Base-by-base conservation (phyloP, 2,113 vertebrate species). In the Nymphicus hollandicus region DNA sequence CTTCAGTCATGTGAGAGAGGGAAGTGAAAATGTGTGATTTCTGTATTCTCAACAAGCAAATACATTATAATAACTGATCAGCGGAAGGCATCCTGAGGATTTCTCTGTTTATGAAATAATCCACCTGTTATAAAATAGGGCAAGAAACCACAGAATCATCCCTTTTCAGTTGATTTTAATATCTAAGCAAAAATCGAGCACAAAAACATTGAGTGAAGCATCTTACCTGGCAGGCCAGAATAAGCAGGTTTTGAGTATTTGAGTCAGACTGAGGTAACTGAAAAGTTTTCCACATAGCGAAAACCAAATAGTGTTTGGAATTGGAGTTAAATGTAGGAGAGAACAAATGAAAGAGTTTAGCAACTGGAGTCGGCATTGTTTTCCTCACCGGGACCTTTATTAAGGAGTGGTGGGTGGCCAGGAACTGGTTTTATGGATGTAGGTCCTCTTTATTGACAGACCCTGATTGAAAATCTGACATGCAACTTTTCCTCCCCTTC, bases 301-400 rank as follows among this genome's bases (percentile, higher is more conserved):
- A 70, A n/a, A 10, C 1, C 8, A 70, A 50, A 11, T 35, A 60
- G 25, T 81, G 6, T 81, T 86, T 63, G 39, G 13, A 33, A 27
- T 35, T 71, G 55, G 24, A 60, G 15, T 31, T 55, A 33, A 78
- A 29, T 23, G 17, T 39, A 55, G 11, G 31, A 61, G 39, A 49
- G 22, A 81, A 14, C 23, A 89, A 91, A 33, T 9, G 6, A 14
- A 37, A 73, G 37, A 70, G 16, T 64, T 83, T 6, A 86, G 31
- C 13, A 49, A 7, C 17, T 46, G 35, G 10, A 31, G 18, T 68
- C 1, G 1, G 13, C 31, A 25, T 63, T 0, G 2, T 72, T 69
- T 85, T 76, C 25, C 17, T 80, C 31, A 20, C 27, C 2, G 8
- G 25, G 9, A 37, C 52, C 47, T 60, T 53, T 25, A 11, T 79